Conservation (phyloP, 2,113 vertebrate genomes). For the Gopherus flavomarginatus region DNA sequence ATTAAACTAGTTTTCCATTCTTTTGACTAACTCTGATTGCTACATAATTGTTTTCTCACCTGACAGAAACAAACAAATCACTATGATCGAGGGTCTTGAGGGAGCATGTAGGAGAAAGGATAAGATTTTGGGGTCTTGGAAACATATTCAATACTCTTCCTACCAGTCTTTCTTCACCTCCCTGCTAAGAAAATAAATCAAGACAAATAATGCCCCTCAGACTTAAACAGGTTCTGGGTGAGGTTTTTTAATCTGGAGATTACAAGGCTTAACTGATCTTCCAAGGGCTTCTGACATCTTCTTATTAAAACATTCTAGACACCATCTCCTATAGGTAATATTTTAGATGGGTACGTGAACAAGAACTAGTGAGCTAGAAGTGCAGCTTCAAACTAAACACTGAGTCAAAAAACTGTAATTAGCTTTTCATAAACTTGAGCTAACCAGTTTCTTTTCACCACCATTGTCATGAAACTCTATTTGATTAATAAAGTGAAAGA, state of each 20-base stretch:
- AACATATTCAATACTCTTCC: not conserved
- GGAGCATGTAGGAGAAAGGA: not conserved
- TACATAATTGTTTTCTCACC: not conserved
- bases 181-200: constrained; percentile 8
- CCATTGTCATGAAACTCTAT: not conserved
- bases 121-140: fast-evolving
- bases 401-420: not conserved
- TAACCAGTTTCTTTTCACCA: not conserved
- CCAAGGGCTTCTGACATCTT: not conserved
- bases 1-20: not conserved
- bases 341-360: not conserved
- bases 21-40: not conserved
- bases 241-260: not conserved
- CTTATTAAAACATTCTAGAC: not conserved
- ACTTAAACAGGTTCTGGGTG: not conserved
- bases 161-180: not conserved
- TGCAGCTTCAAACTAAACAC: not conserved
- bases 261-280: not conserved
- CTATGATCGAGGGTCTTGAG: fast-evolving
- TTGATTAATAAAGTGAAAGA: not conserved
- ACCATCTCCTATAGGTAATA: not conserved
- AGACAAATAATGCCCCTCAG: not conserved
- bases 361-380: not conserved
- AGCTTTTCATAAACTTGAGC: not conserved
- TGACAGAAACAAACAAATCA: not conserved